A percentile compares a stretch with the other conserved stretches of the same genome.
Conservation (phyloP, 2,113 vertebrate genomes). For the Cinclus mexicanus region DNA sequence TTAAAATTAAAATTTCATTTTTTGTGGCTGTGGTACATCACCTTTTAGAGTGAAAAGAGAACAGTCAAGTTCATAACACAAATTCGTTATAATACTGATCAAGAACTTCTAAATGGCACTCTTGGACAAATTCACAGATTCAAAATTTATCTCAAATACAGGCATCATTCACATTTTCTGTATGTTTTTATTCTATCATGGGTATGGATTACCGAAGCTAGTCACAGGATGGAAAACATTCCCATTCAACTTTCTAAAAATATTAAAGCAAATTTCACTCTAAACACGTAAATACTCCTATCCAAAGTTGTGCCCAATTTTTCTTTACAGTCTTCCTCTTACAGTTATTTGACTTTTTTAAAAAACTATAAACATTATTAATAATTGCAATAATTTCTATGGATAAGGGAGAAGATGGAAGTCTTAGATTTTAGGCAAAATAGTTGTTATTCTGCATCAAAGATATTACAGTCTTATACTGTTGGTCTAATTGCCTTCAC, state of each 20-base stretch:
- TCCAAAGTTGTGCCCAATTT: neutral
- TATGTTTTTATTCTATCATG: neutral
- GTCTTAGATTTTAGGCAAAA: neutral
- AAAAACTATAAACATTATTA: neutral
- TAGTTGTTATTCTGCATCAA: neutral
- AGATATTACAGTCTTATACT: neutral
- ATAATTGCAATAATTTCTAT: neutral
- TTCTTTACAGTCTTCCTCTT: neutral
- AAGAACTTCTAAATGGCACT: neutral
- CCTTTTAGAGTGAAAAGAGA: neutral
- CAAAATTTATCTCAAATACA: neutral
- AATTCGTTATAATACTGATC: neutral
- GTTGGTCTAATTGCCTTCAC: conserved; percentile 16
- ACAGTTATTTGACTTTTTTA: neutral
- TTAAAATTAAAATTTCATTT: neutral
- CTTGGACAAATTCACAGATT: neutral
- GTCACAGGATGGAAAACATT: neutral
- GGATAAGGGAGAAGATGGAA: neutral
- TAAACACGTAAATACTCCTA: neutral
- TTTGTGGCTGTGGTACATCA: neutral
- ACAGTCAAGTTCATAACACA: neutral
- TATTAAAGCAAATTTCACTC: neutral
- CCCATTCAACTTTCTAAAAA: neutral
- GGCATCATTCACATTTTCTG: neutral
- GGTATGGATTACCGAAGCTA: neutral